Conservation (phyloP, 2,797 vertebrate genomes). For the Fratercula arctica region DNA sequence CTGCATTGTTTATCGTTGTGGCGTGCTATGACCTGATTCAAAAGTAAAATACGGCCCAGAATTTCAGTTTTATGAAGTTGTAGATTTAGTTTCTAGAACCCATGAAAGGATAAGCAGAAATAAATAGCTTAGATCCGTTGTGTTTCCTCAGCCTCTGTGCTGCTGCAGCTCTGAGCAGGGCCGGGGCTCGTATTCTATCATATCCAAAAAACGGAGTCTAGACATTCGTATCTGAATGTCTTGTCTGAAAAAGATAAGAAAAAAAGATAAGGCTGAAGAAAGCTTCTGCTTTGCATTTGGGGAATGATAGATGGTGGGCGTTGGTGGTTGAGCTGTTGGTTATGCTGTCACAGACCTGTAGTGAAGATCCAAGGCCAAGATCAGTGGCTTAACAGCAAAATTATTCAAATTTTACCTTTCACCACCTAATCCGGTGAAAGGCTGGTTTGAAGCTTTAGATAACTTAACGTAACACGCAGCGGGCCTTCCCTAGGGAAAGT, state of each 20-base stretch:
- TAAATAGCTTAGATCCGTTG: neutral
- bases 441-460: neutral
- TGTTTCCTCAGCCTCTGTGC: neutral
- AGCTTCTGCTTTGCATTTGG: neutral
- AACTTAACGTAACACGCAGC: accelerated
- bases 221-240: accelerated
- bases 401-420: neutral
- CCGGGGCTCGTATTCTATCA: neutral
- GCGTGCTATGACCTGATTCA: neutral
- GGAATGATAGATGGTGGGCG: neutral
- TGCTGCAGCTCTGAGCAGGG: neutral
- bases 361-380: neutral
- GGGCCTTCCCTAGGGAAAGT: neutral
- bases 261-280: neutral
- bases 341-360: neutral
- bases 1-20: neutral
- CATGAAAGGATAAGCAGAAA: neutral
- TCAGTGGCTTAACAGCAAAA: neutral
- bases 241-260: neutral
- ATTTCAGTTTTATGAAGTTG: neutral
- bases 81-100: neutral
- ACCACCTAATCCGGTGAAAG: neutral
- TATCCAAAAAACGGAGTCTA: neutral
- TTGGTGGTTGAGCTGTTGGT: neutral
- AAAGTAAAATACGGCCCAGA: neutral